These are phyloP conservation scores for Gadopsis marmoratus DNA, from an alignment of 2,797 vertebrate species.

Conservation along the genomic window DNA sequence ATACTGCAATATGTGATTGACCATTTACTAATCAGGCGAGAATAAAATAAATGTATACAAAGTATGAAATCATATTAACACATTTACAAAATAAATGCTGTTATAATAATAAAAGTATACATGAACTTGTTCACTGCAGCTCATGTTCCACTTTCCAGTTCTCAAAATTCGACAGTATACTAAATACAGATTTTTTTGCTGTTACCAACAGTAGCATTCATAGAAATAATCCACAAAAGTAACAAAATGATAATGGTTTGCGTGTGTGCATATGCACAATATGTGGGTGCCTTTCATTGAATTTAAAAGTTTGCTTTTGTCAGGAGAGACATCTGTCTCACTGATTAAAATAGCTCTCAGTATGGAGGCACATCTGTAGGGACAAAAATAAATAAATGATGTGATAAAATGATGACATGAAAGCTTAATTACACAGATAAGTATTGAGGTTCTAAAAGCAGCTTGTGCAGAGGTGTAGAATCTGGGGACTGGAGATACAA, in stretches of 20 bases:
- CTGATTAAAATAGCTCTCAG: conserved; percentile 70
- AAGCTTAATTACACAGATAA: conserved; percentile 79
- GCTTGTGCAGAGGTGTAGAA: conserved; percentile 62
- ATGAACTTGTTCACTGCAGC: background rate
- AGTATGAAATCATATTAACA: background rate
- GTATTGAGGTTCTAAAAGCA: conserved; percentile 74
- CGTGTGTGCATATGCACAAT: conserved; percentile 12
- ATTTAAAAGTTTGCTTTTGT: conserved; percentile 65
- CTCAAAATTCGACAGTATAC: conserved; percentile 1
- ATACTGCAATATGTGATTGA: background rate
- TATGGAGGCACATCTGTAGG: conserved; percentile 73
- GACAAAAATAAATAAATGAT: conserved; percentile 69
- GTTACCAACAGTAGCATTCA: background rate
- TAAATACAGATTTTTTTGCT: background rate
- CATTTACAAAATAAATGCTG: background rate
- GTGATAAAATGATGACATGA: conserved; percentile 72
- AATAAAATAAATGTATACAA: background rate
- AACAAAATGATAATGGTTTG: conserved; percentile 26
- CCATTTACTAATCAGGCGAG: background rate
- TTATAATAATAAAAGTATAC: background rate
- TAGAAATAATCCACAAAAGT: background rate
- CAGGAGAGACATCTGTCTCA: conserved; percentile 68
- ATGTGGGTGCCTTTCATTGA: conserved; percentile 39
- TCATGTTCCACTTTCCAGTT: background rate
- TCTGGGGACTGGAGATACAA: conserved; percentile 41